These are phyloP conservation scores for Pristionchus fissidentatus DNA, from an alignment of 2,888 invertebrate genomes.

Conservation along the genomic window DNA sequence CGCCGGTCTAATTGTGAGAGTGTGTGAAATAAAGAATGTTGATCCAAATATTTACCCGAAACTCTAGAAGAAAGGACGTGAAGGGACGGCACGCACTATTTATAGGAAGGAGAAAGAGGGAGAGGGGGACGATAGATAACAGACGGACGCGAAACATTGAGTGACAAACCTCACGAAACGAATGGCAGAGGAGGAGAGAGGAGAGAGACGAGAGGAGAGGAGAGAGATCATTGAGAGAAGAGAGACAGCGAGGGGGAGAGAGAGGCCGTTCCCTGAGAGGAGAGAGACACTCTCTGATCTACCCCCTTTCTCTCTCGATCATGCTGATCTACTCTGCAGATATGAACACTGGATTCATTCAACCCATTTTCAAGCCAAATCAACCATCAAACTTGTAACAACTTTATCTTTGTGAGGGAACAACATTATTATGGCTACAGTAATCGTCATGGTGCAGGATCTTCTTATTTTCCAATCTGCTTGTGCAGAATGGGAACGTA, in stretches of 20 bases:
- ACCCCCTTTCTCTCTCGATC: not conserved
- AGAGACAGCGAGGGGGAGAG: not conserved
- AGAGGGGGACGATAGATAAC: not conserved
- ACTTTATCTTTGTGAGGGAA: constrained; percentile 3
- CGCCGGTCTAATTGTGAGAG: no score
- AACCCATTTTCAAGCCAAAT: not conserved
- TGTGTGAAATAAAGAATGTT: no score
- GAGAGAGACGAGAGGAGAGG: constrained; percentile 41
- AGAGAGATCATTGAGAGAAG: constrained; percentile 43
- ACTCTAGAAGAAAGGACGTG: no score
- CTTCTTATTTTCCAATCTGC: constrained; percentile 73
- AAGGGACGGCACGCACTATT: not conserved
- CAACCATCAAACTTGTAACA: not conserved
- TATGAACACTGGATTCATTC: not conserved
- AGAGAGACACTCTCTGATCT: not conserved
- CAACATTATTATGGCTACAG: not conserved
- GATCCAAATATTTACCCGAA: no score
- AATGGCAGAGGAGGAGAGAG: not conserved
- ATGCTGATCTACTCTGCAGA: no score
- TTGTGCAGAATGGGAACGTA: constrained; percentile 89
- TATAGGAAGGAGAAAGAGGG: constrained; percentile 15
- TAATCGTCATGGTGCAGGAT: not conserved
- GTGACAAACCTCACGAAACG: constrained; percentile 36
- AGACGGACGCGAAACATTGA: not conserved
- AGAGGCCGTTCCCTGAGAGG: not conserved